These are phyloP conservation scores for Drosophila mayri DNA, from an alignment of 1,140 invertebrate genomes.

Conservation along the genomic window DNA sequence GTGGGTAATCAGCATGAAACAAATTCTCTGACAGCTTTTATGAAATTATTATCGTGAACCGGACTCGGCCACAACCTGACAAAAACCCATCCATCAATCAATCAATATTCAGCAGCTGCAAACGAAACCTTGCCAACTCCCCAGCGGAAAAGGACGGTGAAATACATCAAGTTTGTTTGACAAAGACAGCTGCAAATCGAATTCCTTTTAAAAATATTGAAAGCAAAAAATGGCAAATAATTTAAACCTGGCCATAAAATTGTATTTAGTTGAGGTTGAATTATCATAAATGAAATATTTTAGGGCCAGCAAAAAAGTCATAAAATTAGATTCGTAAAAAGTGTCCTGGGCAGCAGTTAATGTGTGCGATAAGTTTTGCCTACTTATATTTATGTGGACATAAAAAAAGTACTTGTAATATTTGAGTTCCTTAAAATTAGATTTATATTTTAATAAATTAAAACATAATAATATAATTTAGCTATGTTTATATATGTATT, in stretches of 20 bases:
- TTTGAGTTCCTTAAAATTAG: too few relatives aligned
- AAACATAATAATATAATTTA: too few relatives aligned
- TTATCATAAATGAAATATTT: neutral
- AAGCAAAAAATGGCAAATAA: neutral
- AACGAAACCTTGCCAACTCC: slow-evolving; percentile 20
- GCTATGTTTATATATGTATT: too few relatives aligned
- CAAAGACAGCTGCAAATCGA: slow-evolving; percentile 11
- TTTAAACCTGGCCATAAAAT: neutral
- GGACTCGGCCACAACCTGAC: neutral
- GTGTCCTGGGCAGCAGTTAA: neutral
- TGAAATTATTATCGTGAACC: slow-evolving; percentile 24
- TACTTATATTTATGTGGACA: neutral
- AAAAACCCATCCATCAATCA: slow-evolving; percentile 36
- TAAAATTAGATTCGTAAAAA: neutral
- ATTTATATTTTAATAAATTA: neutral
- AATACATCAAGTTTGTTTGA: slow-evolving; percentile 36
- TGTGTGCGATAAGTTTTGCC: neutral
- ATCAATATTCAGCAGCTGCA: slow-evolving; percentile 39
- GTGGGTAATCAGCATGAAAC: slow-evolving; percentile 12
- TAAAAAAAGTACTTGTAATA: too few relatives aligned
- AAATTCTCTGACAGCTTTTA: slow-evolving; percentile 11
- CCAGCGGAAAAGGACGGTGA: slow-evolving; percentile 16
- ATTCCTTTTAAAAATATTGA: neutral
- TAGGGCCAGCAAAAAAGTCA: neutral
- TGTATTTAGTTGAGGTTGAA: neutral